Conservation (phyloP, 64 coral and sea anemone genomes). For the Stichodactyla helianthus region DNA sequence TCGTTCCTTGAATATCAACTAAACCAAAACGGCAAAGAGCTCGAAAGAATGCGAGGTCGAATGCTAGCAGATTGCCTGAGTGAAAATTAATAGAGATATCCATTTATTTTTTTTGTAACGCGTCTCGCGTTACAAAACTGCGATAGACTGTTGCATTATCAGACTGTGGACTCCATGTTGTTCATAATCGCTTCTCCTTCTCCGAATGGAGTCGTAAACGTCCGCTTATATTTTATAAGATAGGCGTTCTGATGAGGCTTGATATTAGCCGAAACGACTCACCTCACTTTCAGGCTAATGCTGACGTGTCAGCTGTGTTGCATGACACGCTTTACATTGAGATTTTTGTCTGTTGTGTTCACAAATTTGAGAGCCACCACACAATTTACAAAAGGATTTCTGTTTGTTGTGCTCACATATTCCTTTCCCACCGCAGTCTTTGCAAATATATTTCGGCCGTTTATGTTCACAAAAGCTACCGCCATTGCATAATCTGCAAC, state of each 20-base stretch:
- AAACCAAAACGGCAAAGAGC: slow-evolving; percentile 22
- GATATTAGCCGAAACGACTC: slow-evolving; percentile 57
- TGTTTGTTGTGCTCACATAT: slow-evolving; percentile 30
- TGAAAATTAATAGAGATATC: too few relatives aligned
- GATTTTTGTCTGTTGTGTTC: slow-evolving; percentile 39
- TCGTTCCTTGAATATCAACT: slow-evolving; percentile 47
- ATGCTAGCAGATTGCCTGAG: not conserved
- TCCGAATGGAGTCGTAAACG: slow-evolving; percentile 36
- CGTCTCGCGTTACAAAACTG: not conserved
- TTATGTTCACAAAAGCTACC: slow-evolving; percentile 43
- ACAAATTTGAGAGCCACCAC: slow-evolving; percentile 39
- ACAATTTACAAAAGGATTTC: slow-evolving; percentile 32
- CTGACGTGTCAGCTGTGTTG: slow-evolving; percentile 39
- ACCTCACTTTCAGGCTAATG: slow-evolving; percentile 13
- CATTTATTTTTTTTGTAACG: slow-evolving; percentile 3
- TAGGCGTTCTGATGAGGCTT: slow-evolving; percentile 58
- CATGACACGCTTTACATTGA: slow-evolving; percentile 29
- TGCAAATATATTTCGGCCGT: slow-evolving; percentile 38
- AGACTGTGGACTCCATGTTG: not conserved
- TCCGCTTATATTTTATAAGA: slow-evolving; percentile 36
- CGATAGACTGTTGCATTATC: not conserved
- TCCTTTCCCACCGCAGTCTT: slow-evolving; percentile 36
- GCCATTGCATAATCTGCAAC: slow-evolving; percentile 36
- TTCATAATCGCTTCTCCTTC: slow-evolving; percentile 23
- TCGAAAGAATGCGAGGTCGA: slow-evolving; percentile 39